Evolutionary conservation across 2,888 invertebrate genomes (phyloP).

Genomic region (Polyommatus icarus): DNA sequence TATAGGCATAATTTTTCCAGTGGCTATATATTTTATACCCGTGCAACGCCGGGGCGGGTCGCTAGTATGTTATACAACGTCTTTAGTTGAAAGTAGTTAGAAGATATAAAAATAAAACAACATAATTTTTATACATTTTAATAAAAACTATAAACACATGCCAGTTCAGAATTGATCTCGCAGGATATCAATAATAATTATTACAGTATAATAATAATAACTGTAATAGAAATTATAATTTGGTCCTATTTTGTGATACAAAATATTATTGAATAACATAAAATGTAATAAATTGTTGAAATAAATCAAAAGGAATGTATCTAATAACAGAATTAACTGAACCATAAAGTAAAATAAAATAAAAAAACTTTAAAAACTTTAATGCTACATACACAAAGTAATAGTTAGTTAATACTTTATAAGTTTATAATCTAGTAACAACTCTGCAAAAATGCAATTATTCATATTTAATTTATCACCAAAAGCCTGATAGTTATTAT

Average conservation of each 20-base stretch:
- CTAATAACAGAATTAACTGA: neutral
- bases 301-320: slow-evolving; percentile 3
- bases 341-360: neutral
- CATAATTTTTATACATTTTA: slow-evolving; percentile 1
- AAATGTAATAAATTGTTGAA: neutral
- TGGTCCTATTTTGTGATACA: neutral
- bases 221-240: neutral
- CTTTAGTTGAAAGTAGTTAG: too few relatives aligned
- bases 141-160: slow-evolving; percentile 27
- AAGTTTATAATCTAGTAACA: slow-evolving; percentile 10
- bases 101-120: slow-evolving; percentile 8
- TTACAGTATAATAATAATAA: too few relatives aligned
- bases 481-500: neutral
- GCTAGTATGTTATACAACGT: too few relatives aligned
- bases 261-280: neutral
- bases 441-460: neutral
- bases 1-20: too few relatives aligned
- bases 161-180: neutral
- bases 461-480: slow-evolving; percentile 1
- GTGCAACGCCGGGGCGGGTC: too few relatives aligned
- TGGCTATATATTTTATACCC: too few relatives aligned
- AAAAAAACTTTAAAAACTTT: neutral
- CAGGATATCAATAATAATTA: neutral
- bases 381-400: neutral
- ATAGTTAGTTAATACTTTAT: neutral